phyloP scores from a whole-genome alignment of 2,113 vertebrate genomes.

The Charina bottae region DNA sequence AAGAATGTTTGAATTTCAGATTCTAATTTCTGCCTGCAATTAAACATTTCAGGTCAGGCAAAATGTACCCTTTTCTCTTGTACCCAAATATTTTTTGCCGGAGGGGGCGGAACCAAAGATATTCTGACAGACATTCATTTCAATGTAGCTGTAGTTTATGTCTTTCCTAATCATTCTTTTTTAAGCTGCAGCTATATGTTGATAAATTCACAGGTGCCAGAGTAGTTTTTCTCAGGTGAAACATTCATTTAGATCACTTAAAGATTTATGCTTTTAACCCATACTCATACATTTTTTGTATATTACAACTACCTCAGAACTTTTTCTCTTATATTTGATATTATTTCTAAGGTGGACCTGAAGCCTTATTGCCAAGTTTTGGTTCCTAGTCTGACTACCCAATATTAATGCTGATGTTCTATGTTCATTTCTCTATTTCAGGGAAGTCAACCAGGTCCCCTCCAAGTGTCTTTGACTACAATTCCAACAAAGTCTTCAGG shows the following conservation, averaged over 20 bases:
- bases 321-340: neutral
- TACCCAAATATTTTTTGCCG: neutral
- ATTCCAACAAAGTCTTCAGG: no score
- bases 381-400: neutral
- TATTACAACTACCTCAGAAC: neutral
- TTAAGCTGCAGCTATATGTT: neutral
- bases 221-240: neutral
- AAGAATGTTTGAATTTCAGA: slow-evolving; percentile 80
- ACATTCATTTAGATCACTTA: neutral
- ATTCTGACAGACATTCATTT: neutral
- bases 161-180: neutral
- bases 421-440: neutral
- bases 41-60: slow-evolving; percentile 22
- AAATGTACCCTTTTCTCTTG: slow-evolving; percentile 20
- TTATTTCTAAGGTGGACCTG: neutral
- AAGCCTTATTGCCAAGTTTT: neutral
- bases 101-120: neutral
- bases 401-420: neutral
- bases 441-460: no score
- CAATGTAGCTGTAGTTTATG: neutral
- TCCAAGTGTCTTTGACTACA: no score
- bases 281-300: neutral
- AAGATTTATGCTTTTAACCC: neutral
- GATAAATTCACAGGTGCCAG: neutral
- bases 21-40: slow-evolving; percentile 82